These are phyloP conservation scores for Cheilosia urbana DNA, from an alignment of 2,888 invertebrate genomes.

Conservation along the genomic window DNA sequence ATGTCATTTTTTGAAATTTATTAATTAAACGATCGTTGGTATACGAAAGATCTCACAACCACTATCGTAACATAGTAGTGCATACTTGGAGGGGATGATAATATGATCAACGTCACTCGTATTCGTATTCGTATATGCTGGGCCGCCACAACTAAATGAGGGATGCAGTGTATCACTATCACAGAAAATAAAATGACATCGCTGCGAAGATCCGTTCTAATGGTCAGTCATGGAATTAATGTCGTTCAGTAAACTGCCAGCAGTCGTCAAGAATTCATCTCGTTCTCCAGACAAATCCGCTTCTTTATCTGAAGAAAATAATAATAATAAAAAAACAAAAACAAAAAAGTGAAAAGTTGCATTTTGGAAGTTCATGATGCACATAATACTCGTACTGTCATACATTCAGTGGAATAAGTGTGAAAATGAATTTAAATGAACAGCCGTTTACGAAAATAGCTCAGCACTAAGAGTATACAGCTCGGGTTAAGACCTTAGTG, in stretches of 20 bases:
- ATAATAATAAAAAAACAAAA: not conserved
- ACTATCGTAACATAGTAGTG: slow-evolving; percentile 39
- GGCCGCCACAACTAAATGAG: slow-evolving; percentile 51
- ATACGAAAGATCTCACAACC: slow-evolving; percentile 22
- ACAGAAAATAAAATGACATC: slow-evolving; percentile 82
- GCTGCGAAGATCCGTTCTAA: slow-evolving; percentile 81
- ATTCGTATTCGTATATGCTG: slow-evolving; percentile 28
- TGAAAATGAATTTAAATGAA: slow-evolving; percentile 49
- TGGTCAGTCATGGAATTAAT: slow-evolving; percentile 83
- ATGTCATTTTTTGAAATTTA: slow-evolving; percentile 67
- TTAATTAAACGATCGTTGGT: slow-evolving; percentile 68
- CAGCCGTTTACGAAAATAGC: slow-evolving; percentile 61
- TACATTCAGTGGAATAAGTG: slow-evolving; percentile 13
- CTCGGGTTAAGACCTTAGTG: slow-evolving; percentile 71
- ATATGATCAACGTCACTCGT: slow-evolving; percentile 21
- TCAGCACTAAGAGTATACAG: slow-evolving; percentile 49
- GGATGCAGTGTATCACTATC: slow-evolving; percentile 60
- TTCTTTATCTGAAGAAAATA: not conserved
- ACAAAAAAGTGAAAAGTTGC: slow-evolving; percentile 17
- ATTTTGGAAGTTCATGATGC: slow-evolving; percentile 39
- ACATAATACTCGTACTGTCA: slow-evolving; percentile 3
- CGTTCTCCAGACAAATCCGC: not conserved
- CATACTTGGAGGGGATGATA: slow-evolving; percentile 65
- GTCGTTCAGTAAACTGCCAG: slow-evolving; percentile 80
- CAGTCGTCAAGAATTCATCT: slow-evolving; percentile 55